phyloP scores from a whole-genome alignment of 2,888 invertebrate genomes.

The Caenorhabditis wallacei region DNA sequence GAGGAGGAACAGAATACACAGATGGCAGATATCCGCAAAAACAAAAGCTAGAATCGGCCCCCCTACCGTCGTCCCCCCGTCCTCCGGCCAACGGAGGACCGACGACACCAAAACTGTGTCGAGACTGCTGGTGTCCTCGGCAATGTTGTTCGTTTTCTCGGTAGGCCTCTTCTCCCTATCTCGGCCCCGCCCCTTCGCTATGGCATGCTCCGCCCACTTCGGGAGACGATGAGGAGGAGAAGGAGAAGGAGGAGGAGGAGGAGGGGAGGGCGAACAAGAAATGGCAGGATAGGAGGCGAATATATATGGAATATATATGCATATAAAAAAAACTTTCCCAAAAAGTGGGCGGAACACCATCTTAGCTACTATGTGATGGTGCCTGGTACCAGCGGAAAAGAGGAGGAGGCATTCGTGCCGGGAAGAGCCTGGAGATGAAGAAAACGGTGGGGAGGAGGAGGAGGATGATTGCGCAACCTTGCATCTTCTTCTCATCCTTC shows the following conservation, averaged over 20 bases:
- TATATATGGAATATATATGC: not conserved
- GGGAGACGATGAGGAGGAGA: too few species aligned
- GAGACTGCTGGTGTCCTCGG: constrained; percentile 37
- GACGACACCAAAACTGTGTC: too few species aligned
- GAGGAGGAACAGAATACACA: constrained; percentile 39
- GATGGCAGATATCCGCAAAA: not conserved
- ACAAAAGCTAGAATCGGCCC: not conserved
- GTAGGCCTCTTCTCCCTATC: constrained; percentile 20
- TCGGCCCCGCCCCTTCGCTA: constrained; percentile 53
- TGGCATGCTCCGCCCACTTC: constrained; percentile 57
- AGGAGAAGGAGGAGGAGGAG: constrained; percentile 7
- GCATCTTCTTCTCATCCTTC: constrained; percentile 9
- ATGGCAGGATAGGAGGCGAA: constrained; percentile 19
- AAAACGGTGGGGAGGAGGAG: too few species aligned
- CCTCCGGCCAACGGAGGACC: too few species aligned
- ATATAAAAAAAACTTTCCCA: constrained; percentile 25
- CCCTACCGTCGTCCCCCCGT: too few species aligned
- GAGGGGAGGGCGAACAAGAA: constrained; percentile 20
- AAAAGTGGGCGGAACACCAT: constrained; percentile 14
- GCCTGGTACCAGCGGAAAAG: constrained; percentile 47
- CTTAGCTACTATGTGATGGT: constrained; percentile 56
- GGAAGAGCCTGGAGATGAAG: constrained; percentile 44
- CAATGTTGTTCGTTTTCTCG: constrained; percentile 55
- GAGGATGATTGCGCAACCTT: constrained; percentile 56
- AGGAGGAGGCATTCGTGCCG: constrained; percentile 50